Evolutionary conservation across 2,113 vertebrate species (phyloP).

Genomic region (Pelecanus crispus): DNA sequence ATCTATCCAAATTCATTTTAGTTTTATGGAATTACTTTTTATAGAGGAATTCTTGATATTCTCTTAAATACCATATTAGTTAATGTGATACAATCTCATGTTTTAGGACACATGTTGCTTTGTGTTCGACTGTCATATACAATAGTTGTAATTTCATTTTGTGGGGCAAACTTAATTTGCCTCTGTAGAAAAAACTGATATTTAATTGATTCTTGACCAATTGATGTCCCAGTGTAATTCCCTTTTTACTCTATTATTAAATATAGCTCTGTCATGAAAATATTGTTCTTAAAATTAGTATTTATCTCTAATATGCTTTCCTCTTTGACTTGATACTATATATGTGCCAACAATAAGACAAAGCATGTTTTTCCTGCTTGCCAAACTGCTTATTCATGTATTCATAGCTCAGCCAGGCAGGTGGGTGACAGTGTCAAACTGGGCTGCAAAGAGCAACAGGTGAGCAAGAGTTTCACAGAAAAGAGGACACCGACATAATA

Average conservation of each 20-base stretch:
- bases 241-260: background rate
- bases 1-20: background rate
- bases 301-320: background rate
- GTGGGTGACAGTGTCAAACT: fast-evolving
- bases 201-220: background rate
- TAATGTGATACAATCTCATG: background rate
- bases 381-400: background rate
- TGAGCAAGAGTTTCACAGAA: background rate
- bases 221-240: background rate
- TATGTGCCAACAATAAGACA: background rate
- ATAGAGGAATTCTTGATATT: background rate
- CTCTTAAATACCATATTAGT: background rate
- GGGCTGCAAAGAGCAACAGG: background rate
- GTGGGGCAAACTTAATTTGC: background rate
- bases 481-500: background rate
- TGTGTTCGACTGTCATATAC: background rate
- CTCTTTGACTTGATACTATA: background rate
- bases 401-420: background rate
- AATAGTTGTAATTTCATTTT: background rate
- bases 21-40: background rate
- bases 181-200: background rate
- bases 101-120: background rate
- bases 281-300: background rate
- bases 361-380: background rate
- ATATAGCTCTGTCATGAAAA: background rate